phyloP scores from a whole-genome alignment of 2,113 vertebrate genomes.

The Macroglossus sobrinus region DNA sequence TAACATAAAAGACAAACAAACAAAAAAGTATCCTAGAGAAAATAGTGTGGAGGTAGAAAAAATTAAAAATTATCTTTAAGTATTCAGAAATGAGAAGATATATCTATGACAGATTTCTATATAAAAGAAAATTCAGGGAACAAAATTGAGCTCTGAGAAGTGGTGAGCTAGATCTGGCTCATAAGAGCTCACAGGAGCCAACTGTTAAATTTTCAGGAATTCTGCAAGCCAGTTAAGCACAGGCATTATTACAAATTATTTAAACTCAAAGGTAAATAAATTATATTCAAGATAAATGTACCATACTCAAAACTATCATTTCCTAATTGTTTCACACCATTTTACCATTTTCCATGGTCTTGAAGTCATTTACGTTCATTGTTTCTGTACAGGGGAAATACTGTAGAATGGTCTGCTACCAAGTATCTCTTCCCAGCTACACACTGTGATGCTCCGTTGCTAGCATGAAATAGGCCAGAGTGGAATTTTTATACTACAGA shows the following conservation, averaged over 20 bases:
- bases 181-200: neutral
- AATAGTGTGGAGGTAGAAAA: neutral
- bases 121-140: neutral
- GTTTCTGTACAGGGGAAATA: neutral
- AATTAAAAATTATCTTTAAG: neutral
- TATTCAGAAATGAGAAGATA: slow-evolving; percentile 10
- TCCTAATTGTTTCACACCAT: neutral
- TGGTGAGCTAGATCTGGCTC: neutral
- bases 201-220: neutral
- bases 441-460: neutral
- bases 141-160: neutral
- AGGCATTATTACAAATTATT: neutral
- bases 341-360: neutral
- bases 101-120: neutral
- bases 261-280: neutral
- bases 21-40: neutral
- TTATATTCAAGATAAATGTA: neutral
- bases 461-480: neutral
- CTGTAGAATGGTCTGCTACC: neutral
- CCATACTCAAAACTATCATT: neutral
- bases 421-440: neutral
- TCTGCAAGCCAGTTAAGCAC: neutral
- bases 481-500: neutral
- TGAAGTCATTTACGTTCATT: neutral
- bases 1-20: neutral